phyloP scores from a whole-genome alignment of 2,113 vertebrate genomes.

The Bos javanicus region DNA sequence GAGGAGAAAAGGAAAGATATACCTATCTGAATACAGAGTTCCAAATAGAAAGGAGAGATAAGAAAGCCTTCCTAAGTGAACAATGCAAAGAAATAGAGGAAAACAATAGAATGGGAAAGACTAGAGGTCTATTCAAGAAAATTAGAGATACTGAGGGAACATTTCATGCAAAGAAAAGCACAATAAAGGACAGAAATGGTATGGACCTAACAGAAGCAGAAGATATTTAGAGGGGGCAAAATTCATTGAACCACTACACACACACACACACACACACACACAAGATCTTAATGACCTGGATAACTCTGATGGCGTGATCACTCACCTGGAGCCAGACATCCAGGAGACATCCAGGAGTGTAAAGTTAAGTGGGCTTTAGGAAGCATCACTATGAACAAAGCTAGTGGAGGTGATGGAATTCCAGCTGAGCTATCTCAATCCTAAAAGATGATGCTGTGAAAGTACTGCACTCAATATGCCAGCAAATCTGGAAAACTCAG shows the following conservation, averaged over 20 bases:
- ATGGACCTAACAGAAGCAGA: not conserved
- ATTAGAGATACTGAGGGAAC: not conserved
- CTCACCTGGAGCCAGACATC: not conserved
- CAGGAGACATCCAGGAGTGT: not conserved
- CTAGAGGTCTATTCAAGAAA: not conserved
- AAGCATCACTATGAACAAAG: not conserved
- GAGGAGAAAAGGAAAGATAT: not conserved
- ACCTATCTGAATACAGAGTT: not conserved
- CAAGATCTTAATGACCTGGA: not conserved
- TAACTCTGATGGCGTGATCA: not conserved
- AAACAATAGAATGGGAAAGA: not conserved
- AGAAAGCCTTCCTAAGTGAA: not conserved
- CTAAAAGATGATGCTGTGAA: not conserved
- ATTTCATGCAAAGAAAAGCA: not conserved
- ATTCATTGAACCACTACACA: not conserved
- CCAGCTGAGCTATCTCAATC: not conserved
- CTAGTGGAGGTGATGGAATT: not conserved
- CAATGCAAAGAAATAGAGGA: not conserved
- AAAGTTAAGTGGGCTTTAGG: not conserved
- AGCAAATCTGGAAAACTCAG: not conserved
- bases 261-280: no score
- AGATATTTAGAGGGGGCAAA: not conserved
- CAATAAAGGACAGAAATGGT: not conserved
- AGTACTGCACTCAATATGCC: not conserved
- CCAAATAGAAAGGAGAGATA: not conserved